A percentile compares a stretch with the other conserved stretches of the same genome.
Evolutionary conservation across 2,888 invertebrate species (phyloP).

Genomic region (Timandra comae): DNA sequence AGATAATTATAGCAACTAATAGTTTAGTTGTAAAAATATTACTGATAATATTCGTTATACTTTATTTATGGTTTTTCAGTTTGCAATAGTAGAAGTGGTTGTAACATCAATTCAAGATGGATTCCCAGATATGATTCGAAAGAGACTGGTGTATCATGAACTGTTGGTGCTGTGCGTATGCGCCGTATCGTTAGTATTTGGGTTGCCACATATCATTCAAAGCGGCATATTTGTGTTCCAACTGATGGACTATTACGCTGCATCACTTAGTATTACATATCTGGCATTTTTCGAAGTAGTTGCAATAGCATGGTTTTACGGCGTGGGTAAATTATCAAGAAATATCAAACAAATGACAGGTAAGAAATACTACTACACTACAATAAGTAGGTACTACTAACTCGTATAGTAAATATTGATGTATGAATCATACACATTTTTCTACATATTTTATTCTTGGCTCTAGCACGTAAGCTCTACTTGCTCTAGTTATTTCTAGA

Average conservation of each 20-base stretch:
- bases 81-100: constrained; percentile 95
- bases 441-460: too few relatives aligned
- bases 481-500: too few relatives aligned
- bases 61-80: constrained; percentile 75
- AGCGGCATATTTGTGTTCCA: constrained; percentile 95
- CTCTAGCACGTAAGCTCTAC: too few relatives aligned
- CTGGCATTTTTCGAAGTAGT: constrained; percentile 95
- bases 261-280: constrained; percentile 93
- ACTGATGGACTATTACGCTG: constrained; percentile 95
- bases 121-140: constrained; percentile 91
- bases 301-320: constrained; percentile 94
- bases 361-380: constrained; percentile 29
- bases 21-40: background rate
- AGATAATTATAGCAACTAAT: background rate
- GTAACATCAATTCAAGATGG: constrained; percentile 96
- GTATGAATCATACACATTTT: too few relatives aligned
- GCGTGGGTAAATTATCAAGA: constrained; percentile 85
- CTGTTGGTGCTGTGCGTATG: constrained; percentile 90
- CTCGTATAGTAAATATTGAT: too few relatives aligned
- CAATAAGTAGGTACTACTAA: too few relatives aligned
- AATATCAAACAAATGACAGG: constrained; percentile 96
- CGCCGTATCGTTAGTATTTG: constrained; percentile 87
- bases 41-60: background rate
- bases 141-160: constrained; percentile 89
- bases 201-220: constrained; percentile 91